Base-by-base conservation (phyloP, 2,113 vertebrate species). In the human (Homo sapiens) region DNA sequence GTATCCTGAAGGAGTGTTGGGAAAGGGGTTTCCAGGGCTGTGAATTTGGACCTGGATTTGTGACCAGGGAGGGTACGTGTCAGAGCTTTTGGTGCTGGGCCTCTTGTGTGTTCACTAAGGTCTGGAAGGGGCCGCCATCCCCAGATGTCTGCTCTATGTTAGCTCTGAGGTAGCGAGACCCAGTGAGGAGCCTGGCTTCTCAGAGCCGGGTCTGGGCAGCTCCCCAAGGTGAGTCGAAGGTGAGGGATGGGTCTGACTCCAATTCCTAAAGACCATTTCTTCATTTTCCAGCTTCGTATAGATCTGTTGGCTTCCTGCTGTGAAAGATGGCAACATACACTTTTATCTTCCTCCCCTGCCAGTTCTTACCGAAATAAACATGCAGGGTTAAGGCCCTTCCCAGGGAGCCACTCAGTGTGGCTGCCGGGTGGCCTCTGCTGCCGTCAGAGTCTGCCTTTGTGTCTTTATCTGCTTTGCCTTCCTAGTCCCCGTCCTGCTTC, bases 11-110 rank as follows among this genome's bases (percentile, higher is more conserved):
- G 78, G 40, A 10, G 35, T 11, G 7, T 35, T 83, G 8, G 61
- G 14, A 76, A 35, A 55, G 32, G 16, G 30, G 43, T 72, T 79
- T 48, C 23, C 16, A n/a, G 30, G n/a, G 9, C 13, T 27, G 14
- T 22, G 27, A 45, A 7, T 57, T 22, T 55, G 43, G 35, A 40
- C 52, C 38, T 9, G 23, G 61, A 50, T 40, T 12, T 61, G 38
- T 22, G 76, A 25, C 18, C 0, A 1, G 27, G 12, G 68, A 13
- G 68, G 18, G 27, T 52, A 3, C 10, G 3, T n/a, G 18, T 27
- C 68, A 27, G 12, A 68, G 22, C 27, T 25, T 38, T 48, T 18
- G 40, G 23, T 12, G 0, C 40, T 3, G 8, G 7, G 27, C 22
- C 40, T 32, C 4, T 50, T 14, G 5, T 38, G 43, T 6, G 35